Conservation (phyloP, 1,140 invertebrate species). For the Diprion similis region DNA sequence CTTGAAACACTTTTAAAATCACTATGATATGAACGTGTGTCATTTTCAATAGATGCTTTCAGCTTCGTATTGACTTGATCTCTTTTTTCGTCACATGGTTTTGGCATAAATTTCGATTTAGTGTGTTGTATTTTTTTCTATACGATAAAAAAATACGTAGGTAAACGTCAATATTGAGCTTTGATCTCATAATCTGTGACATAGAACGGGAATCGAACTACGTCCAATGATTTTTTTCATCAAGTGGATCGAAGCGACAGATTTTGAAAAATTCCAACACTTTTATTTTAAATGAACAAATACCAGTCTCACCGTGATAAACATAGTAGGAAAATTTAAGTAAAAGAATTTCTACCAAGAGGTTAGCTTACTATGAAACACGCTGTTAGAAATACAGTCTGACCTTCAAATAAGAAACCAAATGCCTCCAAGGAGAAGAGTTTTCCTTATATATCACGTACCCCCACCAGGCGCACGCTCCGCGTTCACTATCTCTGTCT, state of each 20-base stretch:
- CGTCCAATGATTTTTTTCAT: not conserved
- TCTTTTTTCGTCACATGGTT: not conserved
- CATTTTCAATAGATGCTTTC: not conserved
- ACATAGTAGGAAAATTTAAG: no score
- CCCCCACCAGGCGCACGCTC: no score
- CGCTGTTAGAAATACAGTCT: no score
- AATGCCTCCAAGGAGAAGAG: no score
- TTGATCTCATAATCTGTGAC: not conserved
- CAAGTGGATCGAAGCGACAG: not conserved
- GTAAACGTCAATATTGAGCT: not conserved
- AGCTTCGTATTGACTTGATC: not conserved
- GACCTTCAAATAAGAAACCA: no score
- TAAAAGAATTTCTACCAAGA: no score
- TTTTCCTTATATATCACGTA: no score
- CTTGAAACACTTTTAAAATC: not conserved
- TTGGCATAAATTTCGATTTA: not conserved
- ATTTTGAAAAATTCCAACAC: not conserved
- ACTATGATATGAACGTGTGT: not conserved
- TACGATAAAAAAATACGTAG: not conserved
- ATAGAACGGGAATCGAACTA: not conserved
- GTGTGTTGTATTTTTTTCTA: not conserved
- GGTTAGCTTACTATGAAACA: no score
- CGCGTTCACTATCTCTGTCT: no score
- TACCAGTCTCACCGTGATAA: no score
- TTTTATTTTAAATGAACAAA: not conserved